Evolutionary conservation across 2,113 vertebrate species (phyloP).

Genomic region (Plectropomus leopardus): DNA sequence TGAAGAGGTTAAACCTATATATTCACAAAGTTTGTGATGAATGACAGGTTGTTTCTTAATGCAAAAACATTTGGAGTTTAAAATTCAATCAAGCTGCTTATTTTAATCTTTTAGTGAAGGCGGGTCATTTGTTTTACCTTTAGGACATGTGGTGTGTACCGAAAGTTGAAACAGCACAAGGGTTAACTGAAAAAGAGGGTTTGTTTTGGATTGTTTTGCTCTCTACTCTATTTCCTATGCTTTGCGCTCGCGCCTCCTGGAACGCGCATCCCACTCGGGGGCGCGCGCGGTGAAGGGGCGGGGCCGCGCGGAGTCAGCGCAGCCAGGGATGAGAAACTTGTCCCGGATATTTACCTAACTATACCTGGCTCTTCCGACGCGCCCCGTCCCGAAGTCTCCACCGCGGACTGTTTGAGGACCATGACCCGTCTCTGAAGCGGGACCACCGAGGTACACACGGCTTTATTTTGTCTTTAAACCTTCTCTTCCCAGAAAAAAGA

Average conservation of each 20-base stretch:
- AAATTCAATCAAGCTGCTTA: too few relatives aligned
- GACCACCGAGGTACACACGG: conserved; percentile 64
- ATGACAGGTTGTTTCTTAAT: too few relatives aligned
- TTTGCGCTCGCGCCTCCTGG: conserved; percentile 13
- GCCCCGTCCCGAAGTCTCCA: conserved; percentile 39
- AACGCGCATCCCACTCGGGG: conserved; percentile 7
- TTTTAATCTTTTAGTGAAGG: too few relatives aligned
- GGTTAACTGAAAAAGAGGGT: too few relatives aligned
- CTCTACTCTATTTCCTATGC: background rate
- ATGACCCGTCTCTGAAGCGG: conserved; percentile 50
- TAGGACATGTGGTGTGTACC: too few relatives aligned
- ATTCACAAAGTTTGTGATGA: too few relatives aligned
- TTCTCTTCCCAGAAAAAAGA: conserved; percentile 25
- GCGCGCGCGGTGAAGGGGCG: conserved; percentile 75
- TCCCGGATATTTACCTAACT: conserved; percentile 83
- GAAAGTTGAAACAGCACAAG: too few relatives aligned
- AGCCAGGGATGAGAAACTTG: conserved; percentile 75
- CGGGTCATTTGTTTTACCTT: too few relatives aligned
- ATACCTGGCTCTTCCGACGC: conserved; percentile 71
- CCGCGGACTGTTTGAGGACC: conserved; percentile 28
- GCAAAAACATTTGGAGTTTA: too few relatives aligned
- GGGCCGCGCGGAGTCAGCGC: conserved; percentile 66
- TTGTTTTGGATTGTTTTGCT: background rate
- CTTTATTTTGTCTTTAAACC: background rate
- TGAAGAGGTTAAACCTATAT: too few relatives aligned